Base-by-base conservation (phyloP, 2,797 vertebrate genomes). In the Chrosomus eos region DNA sequence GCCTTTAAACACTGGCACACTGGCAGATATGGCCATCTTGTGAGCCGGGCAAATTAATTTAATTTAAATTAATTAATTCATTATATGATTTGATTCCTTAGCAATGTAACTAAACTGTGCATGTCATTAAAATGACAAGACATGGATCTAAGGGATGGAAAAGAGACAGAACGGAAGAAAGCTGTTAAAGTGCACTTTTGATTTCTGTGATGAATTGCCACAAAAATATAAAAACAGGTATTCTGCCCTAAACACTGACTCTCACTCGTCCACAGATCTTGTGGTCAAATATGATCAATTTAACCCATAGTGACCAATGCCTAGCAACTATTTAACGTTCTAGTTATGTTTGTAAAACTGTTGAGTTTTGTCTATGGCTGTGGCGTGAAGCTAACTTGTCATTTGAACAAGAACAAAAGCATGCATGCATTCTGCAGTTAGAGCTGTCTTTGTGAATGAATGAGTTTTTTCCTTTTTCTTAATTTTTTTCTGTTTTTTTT, bases 361-460 rank as follows among this genome's bases (percentile, higher is more conserved):
- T 87, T 88, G 33, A 76, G 38, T 93, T 94, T 91, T 92, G 94
- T 95, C 93, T 91, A 91, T 95, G 94, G 92, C 94, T 93, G 94
- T 95, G 92, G 92, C 91, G 94, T 94, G 93, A 95, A 92, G 93
- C 93, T 92, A 91, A 95, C 90, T 92, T 58, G 92, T 95, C 91
- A 93, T 90, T 89, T 90, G 89, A 88, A 80, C 67, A 80, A 60
- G 68, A 81, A 94, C 93, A 93, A 93, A 94, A 92, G 93, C 74
- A 84, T 95, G 94, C 94, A 95, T 95, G 94, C 94, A 92, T 91
- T 93, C 93, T 94, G 92, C 77, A 89, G 86, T 92, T 93, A 92
- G 92, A 94, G 93, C 94, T 90, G 91, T 94, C 92, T 64, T 84
- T 92, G 93, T 93, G 93, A 93, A 93, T 93, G 94, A 93, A 94